Base-by-base conservation (phyloP, 2,888 invertebrate genomes). In the Parnassius mnemosyne region DNA sequence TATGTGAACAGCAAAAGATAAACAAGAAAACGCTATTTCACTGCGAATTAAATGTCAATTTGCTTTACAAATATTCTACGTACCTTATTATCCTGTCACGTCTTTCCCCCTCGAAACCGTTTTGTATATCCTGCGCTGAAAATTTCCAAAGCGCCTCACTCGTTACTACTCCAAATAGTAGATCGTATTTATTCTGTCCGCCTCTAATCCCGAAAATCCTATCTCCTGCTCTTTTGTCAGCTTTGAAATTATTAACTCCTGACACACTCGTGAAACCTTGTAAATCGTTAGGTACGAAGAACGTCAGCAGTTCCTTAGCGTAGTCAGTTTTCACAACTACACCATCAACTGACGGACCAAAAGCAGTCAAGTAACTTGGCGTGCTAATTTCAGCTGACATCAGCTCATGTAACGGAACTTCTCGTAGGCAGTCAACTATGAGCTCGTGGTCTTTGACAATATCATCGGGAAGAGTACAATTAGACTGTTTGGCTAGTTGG, bases 321-420 rank as follows among this genome's bases (percentile, higher is more conserved):
- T 96, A 96, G 81, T 97, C 96, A 44, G 96, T 94, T 87, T 96
- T 95, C 70, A 98, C 97, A 64, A 98, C 97, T 61, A 98, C 97
- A 58, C 97, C 98, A 79, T 98, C 98, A 52, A 98, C 97, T 74
- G 97, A 97, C 0, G 98, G 98, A 0, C 98, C 98, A 76, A 98
- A 98, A 0, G 97, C 95, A 67, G 95, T 96, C 56, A 97, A 87
- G 79, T 96, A 97, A 60, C 95, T 95, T 0, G 97, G 97, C 7
- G 96, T 94, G 66, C 93, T 93, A 57, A 96, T 95, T 76, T 96
- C 96, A 1, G 95, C 95, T 9, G 93, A 92, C 89, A 96, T 94
- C 7, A 97, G 90, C 69, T 95, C 95, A 53, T 94, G 94, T 10
- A 97, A 85, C 3, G 95, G 93, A 1, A 95, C 94, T 76, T 96